Conservation (phyloP, 2,888 invertebrate species). For the Epistrophe grossulariae region DNA sequence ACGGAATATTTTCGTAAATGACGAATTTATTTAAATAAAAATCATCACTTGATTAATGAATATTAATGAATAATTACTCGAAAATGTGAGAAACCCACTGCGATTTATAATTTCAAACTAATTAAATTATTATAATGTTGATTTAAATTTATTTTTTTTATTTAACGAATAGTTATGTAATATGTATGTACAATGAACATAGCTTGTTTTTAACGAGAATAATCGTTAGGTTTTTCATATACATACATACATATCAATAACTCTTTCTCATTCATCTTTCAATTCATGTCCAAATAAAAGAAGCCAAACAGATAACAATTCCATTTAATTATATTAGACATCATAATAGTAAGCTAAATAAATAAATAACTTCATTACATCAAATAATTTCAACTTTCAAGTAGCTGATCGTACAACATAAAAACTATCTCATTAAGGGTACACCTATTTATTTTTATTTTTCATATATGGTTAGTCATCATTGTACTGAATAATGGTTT, state of each 20-base stretch:
- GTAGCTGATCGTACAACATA: neutral
- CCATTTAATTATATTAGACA: neutral
- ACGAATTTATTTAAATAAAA: neutral
- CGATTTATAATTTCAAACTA: neutral
- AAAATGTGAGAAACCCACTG: neutral
- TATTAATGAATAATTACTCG: neutral
- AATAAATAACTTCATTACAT: neutral
- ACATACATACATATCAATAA: no score
- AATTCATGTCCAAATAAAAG: neutral
- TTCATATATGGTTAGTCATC: conserved; percentile 5
- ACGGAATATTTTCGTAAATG: neutral
- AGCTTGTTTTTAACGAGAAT: no score
- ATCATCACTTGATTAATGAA: conserved; percentile 10
- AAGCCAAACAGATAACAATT: neutral
- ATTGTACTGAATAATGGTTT: conserved; percentile 5
- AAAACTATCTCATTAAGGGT: neutral
- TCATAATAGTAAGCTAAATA: no score
- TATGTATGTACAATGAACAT: no score
- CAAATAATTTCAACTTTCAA: neutral
- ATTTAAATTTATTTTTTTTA: no score
- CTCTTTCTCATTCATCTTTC: no score
- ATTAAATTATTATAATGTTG: neutral
- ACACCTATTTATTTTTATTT: neutral
- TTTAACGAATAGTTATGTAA: no score
- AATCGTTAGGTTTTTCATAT: no score